phyloP scores from a whole-genome alignment of 2,888 invertebrate species.

The Tromatobia lineatoria region DNA sequence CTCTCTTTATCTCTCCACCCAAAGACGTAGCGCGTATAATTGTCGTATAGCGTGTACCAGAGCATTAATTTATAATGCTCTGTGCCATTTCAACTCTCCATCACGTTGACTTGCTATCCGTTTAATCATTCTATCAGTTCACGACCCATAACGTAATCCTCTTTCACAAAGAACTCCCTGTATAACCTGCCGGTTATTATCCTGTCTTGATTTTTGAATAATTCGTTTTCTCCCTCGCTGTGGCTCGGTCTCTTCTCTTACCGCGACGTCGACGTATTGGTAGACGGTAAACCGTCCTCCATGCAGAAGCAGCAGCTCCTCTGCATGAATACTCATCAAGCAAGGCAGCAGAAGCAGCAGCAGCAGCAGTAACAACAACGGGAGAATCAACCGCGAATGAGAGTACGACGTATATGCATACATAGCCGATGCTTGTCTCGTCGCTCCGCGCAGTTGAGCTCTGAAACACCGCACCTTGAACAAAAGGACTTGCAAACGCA shows the following conservation, averaged over 20 bases:
- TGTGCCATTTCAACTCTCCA: conserved; percentile 77
- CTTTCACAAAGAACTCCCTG: conserved; percentile 56
- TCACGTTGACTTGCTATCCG: conserved; percentile 73
- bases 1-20: not conserved
- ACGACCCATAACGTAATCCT: conserved; percentile 60
- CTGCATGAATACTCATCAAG: conserved; percentile 59
- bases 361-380: conserved; percentile 32
- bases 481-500: conserved; percentile 66
- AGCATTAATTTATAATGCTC: conserved; percentile 83
- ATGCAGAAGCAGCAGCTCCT: conserved; percentile 32
- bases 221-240: conserved; percentile 44
- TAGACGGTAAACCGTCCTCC: conserved; percentile 20
- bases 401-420: conserved; percentile 28
- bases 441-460: conserved; percentile 39
- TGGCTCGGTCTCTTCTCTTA: not conserved
- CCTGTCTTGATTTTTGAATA: conserved; percentile 60
- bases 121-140: conserved; percentile 76
- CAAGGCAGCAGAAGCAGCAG: conserved; percentile 46
- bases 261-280: not conserved
- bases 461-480: conserved; percentile 50
- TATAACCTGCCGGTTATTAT: conserved; percentile 62
- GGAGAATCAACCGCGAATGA: conserved; percentile 43
- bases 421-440: conserved; percentile 37
- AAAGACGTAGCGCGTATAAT: conserved; percentile 76
- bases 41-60: conserved; percentile 82